These are phyloP conservation scores for Micrasema minimum DNA, from an alignment of 1,140 invertebrate genomes.

Conservation along the genomic window DNA sequence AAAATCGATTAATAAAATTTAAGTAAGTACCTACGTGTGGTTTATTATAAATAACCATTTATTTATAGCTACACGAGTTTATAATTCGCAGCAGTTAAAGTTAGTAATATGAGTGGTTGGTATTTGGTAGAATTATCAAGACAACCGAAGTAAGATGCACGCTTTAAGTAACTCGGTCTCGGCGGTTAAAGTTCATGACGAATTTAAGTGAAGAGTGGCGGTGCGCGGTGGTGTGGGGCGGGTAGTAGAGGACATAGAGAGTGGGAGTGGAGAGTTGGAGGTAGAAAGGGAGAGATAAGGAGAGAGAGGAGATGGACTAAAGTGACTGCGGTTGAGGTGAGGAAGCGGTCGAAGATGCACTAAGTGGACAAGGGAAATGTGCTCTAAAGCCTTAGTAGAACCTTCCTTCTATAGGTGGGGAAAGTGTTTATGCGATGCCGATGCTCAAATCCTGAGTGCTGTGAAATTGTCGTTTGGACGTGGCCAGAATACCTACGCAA, in stretches of 20 bases:
- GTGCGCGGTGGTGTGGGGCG: not conserved
- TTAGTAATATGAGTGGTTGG: no score
- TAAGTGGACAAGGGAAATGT: constrained; percentile 17
- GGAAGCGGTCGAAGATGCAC: constrained; percentile 2
- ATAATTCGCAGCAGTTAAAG: no score
- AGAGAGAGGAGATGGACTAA: not conserved
- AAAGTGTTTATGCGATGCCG: no score
- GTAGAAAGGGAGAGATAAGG: not conserved
- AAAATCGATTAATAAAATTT: no score
- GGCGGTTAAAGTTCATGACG: not conserved
- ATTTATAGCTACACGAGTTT: no score
- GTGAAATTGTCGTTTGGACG: no score
- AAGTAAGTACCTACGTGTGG: no score
- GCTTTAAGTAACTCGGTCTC: not conserved
- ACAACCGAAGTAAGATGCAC: not conserved
- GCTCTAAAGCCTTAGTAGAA: not conserved
- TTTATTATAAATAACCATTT: no score
- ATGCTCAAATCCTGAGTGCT: no score
- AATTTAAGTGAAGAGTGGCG: constrained; percentile 7
- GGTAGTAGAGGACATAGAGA: not conserved
- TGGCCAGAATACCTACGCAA: no score
- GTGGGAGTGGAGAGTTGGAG: not conserved
- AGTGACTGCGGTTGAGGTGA: constrained; percentile 16
- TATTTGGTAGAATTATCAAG: not conserved
- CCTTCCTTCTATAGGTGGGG: no score